Evolutionary conservation across 1,140 invertebrate genomes (phyloP).

Genomic region (Berghia stephanieae): DNA sequence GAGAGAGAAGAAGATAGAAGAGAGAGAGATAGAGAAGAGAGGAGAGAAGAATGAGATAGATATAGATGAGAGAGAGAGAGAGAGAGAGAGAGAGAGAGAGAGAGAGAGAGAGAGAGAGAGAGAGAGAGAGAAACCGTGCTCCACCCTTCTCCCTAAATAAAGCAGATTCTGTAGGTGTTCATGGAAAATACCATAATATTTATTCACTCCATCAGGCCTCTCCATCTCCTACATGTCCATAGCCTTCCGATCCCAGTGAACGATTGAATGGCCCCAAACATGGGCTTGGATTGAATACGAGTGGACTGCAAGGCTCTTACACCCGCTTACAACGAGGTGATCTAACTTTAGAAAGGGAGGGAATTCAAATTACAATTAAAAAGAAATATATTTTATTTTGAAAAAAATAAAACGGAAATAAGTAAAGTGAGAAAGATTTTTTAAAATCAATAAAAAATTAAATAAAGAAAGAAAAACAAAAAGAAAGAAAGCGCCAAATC

Average conservation of each 20-base stretch:
- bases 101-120: slow-evolving; percentile 30
- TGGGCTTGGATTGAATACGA: not conserved
- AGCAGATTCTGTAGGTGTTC: not conserved
- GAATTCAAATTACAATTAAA: too few relatives aligned
- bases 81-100: slow-evolving; percentile 32
- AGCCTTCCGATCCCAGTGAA: not conserved
- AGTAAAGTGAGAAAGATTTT: too few relatives aligned
- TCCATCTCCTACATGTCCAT: not conserved
- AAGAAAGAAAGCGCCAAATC: too few relatives aligned
- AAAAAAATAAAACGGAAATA: too few relatives aligned
- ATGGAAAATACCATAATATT: too few relatives aligned
- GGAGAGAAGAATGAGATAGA: slow-evolving; percentile 24
- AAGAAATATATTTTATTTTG: too few relatives aligned
- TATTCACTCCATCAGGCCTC: too few relatives aligned
- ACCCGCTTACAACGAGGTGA: too few relatives aligned
- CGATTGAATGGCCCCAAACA: not conserved
- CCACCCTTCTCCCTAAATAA: not conserved
- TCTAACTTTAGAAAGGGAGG: too few relatives aligned
- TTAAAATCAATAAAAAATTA: too few relatives aligned
- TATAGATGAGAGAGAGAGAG: slow-evolving; percentile 18
- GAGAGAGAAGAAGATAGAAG: not conserved
- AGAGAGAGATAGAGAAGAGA: slow-evolving; percentile 4
- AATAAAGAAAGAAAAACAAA: too few relatives aligned
- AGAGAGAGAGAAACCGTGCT: not conserved
- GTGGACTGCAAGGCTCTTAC: not conserved